Evolutionary conservation across 2,797 vertebrate genomes (phyloP).

Genomic region (Pangasius mekongensis): DNA sequence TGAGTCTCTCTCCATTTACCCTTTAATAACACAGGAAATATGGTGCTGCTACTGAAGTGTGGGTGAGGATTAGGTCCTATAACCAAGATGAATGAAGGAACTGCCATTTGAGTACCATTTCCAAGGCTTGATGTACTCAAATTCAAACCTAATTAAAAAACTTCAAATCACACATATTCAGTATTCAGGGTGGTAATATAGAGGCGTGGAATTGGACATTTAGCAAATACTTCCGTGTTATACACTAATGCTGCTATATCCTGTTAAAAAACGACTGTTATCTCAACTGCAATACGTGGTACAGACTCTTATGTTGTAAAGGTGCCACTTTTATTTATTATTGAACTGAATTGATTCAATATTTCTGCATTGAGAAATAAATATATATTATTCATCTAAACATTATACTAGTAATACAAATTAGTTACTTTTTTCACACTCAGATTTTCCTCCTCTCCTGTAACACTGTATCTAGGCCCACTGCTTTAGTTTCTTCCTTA

Average conservation of each 20-base stretch:
- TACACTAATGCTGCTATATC: not conserved
- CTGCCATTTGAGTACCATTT: not conserved
- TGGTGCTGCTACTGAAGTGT: not conserved
- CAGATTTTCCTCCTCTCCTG: not conserved
- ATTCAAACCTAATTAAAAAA: not conserved
- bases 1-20: conserved; percentile 52
- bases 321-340: not conserved
- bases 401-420: not conserved
- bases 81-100: not conserved
- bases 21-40: conserved; percentile 48
- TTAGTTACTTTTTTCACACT: not conserved
- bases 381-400: not conserved
- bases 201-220: not conserved
- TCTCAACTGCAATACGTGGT: not conserved
- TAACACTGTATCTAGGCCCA: not conserved
- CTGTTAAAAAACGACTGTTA: no score
- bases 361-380: not conserved
- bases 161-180: not conserved
- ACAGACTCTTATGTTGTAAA: not conserved
- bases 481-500: not conserved
- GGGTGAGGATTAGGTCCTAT: not conserved
- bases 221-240: not conserved
- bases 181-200: not conserved
- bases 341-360: not conserved
- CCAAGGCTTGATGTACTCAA: not conserved